Evolutionary conservation across 2,797 vertebrate species (phyloP), one percentile per base, ranked within the genome.

Genomic region (Eremophila alpestris): DNA sequence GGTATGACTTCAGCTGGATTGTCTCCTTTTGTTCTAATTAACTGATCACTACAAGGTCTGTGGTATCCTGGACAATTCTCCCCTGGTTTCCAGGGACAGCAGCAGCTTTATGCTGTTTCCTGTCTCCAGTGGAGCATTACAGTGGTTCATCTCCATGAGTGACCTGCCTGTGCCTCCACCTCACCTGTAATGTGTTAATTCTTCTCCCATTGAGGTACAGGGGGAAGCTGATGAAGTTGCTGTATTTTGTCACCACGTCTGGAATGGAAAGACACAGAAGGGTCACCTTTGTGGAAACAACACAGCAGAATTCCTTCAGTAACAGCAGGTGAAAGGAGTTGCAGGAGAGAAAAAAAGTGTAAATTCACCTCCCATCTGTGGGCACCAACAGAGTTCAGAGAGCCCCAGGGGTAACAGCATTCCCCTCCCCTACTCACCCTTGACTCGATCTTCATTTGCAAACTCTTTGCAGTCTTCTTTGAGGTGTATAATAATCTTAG

Each of bases 231-330:
- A 99, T 98, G 62, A 99, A 99, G 97, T 99, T 99, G 97, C 99
- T 99, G 97, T 99, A 99, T 95, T 99, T 99, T 19, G 98, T 99
- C 55, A 99, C 98, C 71, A 99, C 98, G 70, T 99, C 99, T 99
- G 97, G 54, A 96, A 91, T 5, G 59, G 48, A 92, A 46, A 80
- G 43, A 93, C 18, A 71, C 2, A 58, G 11, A 83, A 65, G 36
- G 91, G 29, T 83, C 49, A 62, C 2, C 2, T 22, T 83, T n/a
- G 45, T 78, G 48, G 40, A 82, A 87, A 64, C 60, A 56, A 14
- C n/a, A 78, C 21, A 65, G 78, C 24, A 67, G 40, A 65, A 73
- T 73, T 60, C 48, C 36, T 54, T 59, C 51, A 40, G 40, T 43
- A 90, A 75, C 24, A 85, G 64, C 71, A 85, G 34, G 22, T 36